A percentile compares a stretch with the other conserved stretches of the same genome.
Evolutionary conservation across 2,797 vertebrate genomes (phyloP).

Genomic region (Hirundo rustica): DNA sequence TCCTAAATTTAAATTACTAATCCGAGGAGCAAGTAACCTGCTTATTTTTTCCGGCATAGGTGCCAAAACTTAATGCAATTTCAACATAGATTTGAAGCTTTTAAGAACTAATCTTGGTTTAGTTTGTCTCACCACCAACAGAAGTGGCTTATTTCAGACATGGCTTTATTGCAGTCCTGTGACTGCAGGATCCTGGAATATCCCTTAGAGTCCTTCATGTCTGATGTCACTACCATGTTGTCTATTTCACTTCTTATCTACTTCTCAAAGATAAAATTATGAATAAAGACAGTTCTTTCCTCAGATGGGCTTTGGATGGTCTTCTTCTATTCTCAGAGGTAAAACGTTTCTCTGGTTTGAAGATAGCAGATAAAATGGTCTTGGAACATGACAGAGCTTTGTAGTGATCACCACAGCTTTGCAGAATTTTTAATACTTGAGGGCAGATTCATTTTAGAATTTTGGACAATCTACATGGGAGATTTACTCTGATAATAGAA

Average conservation of each 20-base stretch:
- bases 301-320: neutral
- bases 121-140: neutral
- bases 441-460: neutral
- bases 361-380: neutral
- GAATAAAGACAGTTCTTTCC: neutral
- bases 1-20: neutral
- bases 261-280: neutral
- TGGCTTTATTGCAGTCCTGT: neutral
- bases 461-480: neutral
- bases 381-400: neutral
- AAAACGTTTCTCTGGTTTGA: neutral
- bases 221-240: neutral
- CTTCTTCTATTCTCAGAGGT: neutral
- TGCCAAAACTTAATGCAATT: neutral
- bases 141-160: neutral
- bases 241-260: neutral
- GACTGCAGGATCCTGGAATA: neutral
- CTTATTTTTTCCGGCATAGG: neutral
- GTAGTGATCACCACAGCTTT: neutral
- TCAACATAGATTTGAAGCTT: neutral
- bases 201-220: neutral
- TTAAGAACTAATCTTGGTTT: neutral
- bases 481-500: neutral
- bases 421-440: neutral
- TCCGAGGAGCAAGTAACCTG: neutral